Conservation (phyloP, 2,113 vertebrate species). For the Syngnathus floridae region DNA sequence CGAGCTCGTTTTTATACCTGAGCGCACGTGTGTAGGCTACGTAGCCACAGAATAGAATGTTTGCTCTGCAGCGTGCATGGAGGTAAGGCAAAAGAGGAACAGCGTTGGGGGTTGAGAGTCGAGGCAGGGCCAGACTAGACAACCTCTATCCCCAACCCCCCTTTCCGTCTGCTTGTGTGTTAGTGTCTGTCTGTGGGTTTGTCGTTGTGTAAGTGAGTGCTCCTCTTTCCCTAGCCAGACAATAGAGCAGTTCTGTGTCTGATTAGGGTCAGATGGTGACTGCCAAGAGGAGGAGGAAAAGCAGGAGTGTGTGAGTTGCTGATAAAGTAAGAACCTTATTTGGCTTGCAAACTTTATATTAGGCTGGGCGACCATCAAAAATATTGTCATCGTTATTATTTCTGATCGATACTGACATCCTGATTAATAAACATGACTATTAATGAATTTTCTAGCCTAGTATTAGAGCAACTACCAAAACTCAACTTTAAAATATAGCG, state of each 20-base stretch:
- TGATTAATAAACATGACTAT: too few relatives aligned
- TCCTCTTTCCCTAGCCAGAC: slow-evolving; percentile 47
- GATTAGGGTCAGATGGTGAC: slow-evolving; percentile 70
- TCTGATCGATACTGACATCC: too few relatives aligned
- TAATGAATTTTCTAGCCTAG: too few relatives aligned
- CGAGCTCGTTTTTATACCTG: too few relatives aligned
- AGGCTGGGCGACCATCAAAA: background rate
- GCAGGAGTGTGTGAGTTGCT: background rate
- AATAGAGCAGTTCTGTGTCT: slow-evolving; percentile 61
- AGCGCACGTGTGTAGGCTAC: too few relatives aligned
- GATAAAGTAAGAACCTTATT: slow-evolving; percentile 2
- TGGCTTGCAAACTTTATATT: background rate
- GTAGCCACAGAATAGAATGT: background rate
- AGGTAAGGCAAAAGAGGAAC: slow-evolving; percentile 7
- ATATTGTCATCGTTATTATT: too few relatives aligned
- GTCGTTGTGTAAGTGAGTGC: slow-evolving; percentile 15
- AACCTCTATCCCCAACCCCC: slow-evolving; percentile 40
- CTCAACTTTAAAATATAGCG: too few relatives aligned
- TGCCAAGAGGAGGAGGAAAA: slow-evolving; percentile 31
- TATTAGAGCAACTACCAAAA: too few relatives aligned
- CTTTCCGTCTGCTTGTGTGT: slow-evolving; percentile 45
- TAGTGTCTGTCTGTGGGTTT: slow-evolving; percentile 18
- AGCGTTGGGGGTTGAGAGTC: slow-evolving; percentile 52
- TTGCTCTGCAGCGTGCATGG: background rate
- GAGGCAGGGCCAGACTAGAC: slow-evolving; percentile 50